Conservation (phyloP, 30 jellyfish, hydroid and myxozoan genomes). For the Sanderia malayensis region DNA sequence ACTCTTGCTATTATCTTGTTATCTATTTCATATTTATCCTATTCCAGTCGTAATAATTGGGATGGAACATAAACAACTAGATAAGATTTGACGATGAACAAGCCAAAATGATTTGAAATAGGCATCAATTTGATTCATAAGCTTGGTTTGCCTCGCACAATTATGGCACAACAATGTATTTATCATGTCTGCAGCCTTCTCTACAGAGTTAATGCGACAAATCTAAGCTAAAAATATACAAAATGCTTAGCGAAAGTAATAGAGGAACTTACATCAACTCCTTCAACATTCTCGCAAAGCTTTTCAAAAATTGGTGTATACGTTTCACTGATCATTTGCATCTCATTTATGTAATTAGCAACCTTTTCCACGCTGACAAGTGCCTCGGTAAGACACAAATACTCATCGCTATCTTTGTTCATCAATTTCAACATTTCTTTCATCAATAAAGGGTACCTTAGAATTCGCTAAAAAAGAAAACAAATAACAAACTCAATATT, state of each 20-base stretch:
- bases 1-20: no score
- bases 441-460: slow-evolving; percentile 90
- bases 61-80: no score
- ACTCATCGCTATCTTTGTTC: slow-evolving; percentile 86
- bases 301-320: slow-evolving; percentile 83
- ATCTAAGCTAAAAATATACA: not conserved
- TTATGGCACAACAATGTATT: no score
- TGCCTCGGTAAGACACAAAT: slow-evolving; percentile 78
- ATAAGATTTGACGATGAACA: no score
- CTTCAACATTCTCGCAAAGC: slow-evolving; percentile 53
- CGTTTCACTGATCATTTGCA: slow-evolving; percentile 98
- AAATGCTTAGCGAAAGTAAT: not conserved
- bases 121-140: no score
- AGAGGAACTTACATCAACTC: slow-evolving; percentile 70
- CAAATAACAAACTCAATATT: no score
- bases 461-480: slow-evolving; percentile 72
- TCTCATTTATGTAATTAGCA: slow-evolving; percentile 94
- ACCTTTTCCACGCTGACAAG: slow-evolving; percentile 90
- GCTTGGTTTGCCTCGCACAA: no score
- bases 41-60: no score
- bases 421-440: slow-evolving; percentile 82
- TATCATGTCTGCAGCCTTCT: no score
- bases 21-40: no score
- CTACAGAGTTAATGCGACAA: no score
- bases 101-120: no score